phyloP scores from a whole-genome alignment of 2,113 vertebrate genomes.

The human region DNA sequence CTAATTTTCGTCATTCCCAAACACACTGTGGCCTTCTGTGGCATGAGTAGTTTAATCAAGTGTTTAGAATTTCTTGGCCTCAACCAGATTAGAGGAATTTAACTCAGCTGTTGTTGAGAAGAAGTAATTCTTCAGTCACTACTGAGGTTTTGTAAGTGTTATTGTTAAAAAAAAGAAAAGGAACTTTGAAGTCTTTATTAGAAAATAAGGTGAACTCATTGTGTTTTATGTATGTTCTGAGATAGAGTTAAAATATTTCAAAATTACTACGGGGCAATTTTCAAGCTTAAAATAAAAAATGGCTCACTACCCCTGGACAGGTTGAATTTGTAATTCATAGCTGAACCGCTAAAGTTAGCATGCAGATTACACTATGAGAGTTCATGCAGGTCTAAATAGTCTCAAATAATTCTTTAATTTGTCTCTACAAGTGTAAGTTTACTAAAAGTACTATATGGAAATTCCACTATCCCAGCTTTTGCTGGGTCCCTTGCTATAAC shows the following conservation, averaged over 20 bases:
- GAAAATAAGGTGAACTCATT: neutral
- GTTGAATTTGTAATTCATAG: neutral
- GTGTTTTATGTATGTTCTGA: conserved; percentile 10
- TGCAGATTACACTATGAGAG: neutral
- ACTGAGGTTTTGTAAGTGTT: neutral
- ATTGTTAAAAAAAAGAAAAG: neutral
- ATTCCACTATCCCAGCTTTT: neutral
- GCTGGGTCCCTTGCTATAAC: neutral
- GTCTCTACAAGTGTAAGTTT: neutral
- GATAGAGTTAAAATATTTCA: conserved; percentile 32
- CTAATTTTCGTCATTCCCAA: conserved; percentile 34
- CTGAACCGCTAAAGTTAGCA: neutral
- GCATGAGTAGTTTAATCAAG: conserved; percentile 2
- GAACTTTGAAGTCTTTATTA: neutral
- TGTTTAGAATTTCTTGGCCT: conserved; percentile 44
- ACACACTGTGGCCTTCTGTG: neutral
- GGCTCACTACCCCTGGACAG: neutral
- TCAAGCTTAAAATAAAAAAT: conserved; percentile 43
- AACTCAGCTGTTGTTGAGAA: neutral
- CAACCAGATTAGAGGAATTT: conserved; percentile 6
- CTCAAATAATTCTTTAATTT: neutral
- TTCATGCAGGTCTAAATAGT: neutral
- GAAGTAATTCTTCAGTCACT: neutral
- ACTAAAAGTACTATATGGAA: neutral
- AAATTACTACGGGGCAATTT: neutral